These are phyloP conservation scores for Hypercompe scribonia DNA, from an alignment of 2,888 invertebrate species.

Conservation along the genomic window DNA sequence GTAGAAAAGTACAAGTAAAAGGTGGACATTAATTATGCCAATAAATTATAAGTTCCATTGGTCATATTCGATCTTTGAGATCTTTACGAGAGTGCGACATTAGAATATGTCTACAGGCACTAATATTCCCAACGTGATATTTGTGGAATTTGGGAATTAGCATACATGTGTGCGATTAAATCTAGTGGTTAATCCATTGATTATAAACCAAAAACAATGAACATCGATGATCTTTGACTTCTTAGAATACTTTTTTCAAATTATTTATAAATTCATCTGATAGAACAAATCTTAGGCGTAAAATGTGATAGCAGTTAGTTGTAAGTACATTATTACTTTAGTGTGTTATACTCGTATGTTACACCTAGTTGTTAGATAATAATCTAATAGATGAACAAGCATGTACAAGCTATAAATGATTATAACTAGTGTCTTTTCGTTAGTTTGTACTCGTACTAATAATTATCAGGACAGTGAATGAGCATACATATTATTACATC, in stretches of 20 bases:
- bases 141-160: not conserved
- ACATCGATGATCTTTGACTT: not conserved
- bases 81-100: too few species aligned
- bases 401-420: slow-evolving; percentile 20
- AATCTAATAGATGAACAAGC: slow-evolving; percentile 9
- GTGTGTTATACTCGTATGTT: not conserved
- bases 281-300: not conserved
- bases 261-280: not conserved
- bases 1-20: slow-evolving; percentile 20
- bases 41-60: slow-evolving; percentile 36
- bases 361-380: slow-evolving; percentile 6
- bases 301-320: not conserved
- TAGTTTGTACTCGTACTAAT: slow-evolving; percentile 21
- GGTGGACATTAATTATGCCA: slow-evolving; percentile 18
- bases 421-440: slow-evolving; percentile 21
- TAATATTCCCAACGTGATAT: not conserved
- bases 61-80: slow-evolving; percentile 16
- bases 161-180: not conserved
- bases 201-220: not conserved
- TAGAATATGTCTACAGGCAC: not conserved
- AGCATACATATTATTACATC: slow-evolving; percentile 7
- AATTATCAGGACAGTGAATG: slow-evolving; percentile 10
- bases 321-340: not conserved
- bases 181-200: not conserved
- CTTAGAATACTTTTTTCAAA: not conserved